A percentile compares a stretch with the other conserved stretches of the same genome.
Conservation (phyloP, 1,140 invertebrate species). For the Luehdorfia chinensis region DNA sequence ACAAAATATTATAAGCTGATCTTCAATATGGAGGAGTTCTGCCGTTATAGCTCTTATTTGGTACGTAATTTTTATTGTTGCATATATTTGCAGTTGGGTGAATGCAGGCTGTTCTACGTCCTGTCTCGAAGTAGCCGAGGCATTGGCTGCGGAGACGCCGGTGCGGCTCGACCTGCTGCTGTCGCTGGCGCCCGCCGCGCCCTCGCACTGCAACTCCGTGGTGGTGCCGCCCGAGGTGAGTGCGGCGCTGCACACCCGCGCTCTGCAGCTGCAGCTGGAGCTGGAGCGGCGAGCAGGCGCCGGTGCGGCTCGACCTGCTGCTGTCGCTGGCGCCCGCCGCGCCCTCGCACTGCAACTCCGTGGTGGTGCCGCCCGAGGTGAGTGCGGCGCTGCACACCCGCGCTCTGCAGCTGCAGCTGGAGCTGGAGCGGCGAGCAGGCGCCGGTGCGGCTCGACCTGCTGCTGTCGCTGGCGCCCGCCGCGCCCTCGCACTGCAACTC, state of each 20-base stretch:
- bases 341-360: constrained; percentile 79
- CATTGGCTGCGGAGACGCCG: constrained; percentile 92
- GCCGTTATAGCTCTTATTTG: no score
- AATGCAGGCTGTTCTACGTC: constrained; percentile 91
- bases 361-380: constrained; percentile 80
- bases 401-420: no score
- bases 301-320: constrained; percentile 92
- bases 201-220: constrained; percentile 80
- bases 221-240: constrained; percentile 79
- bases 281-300: constrained; percentile 92
- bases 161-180: constrained; percentile 92
- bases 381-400: no score
- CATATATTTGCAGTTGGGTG: constrained; percentile 85
- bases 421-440: constrained; percentile 92
- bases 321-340: constrained; percentile 87
- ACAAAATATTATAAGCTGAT: no score
- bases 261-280: constrained; percentile 92
- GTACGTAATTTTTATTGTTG: no score
- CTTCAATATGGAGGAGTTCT: no score
- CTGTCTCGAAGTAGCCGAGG: constrained; percentile 91
- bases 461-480: constrained; percentile 89
- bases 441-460: constrained; percentile 90
- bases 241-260: no score
- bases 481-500: constrained; percentile 80
- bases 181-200: constrained; percentile 85